Percentiles rank a stretch among this genome's conserved stretches.
phyloP scores from a whole-genome alignment of 2,113 vertebrate species.

The Columba janthina region DNA sequence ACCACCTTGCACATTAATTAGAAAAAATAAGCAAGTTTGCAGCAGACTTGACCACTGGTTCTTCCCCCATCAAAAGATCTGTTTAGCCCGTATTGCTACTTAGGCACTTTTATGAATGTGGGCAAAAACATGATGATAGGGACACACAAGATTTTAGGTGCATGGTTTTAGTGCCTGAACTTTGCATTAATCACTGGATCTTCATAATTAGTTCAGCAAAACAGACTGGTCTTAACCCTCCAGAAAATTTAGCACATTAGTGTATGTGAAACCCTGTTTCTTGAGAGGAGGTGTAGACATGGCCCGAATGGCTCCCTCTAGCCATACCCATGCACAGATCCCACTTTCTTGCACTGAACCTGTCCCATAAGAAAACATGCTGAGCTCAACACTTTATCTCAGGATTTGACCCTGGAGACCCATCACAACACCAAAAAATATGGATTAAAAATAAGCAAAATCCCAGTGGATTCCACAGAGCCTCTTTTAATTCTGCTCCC shows the following conservation, averaged over 20 bases:
- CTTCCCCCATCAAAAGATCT: background rate
- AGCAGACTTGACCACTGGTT: background rate
- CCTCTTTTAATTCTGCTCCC: background rate
- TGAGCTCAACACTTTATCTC: background rate
- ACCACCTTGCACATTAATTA: background rate
- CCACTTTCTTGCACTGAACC: background rate
- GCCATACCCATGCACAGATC: background rate
- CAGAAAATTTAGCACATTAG: background rate
- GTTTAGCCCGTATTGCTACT: background rate
- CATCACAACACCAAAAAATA: background rate
- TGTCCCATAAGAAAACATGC: background rate
- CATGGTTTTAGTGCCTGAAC: background rate
- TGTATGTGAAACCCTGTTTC: background rate
- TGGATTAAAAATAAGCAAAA: background rate
- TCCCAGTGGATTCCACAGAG: background rate
- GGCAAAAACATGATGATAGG: background rate
- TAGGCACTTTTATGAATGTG: rapidly evolving
- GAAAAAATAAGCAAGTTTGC: background rate
- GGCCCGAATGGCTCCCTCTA: background rate
- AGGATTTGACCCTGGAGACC: background rate
- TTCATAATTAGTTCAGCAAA: background rate
- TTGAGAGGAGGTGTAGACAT: background rate
- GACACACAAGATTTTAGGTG: background rate
- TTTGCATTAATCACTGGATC: background rate
- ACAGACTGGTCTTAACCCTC: background rate